Evolutionary conservation across 2,797 vertebrate genomes (phyloP).

Genomic region (Syndactyla subalaris): DNA sequence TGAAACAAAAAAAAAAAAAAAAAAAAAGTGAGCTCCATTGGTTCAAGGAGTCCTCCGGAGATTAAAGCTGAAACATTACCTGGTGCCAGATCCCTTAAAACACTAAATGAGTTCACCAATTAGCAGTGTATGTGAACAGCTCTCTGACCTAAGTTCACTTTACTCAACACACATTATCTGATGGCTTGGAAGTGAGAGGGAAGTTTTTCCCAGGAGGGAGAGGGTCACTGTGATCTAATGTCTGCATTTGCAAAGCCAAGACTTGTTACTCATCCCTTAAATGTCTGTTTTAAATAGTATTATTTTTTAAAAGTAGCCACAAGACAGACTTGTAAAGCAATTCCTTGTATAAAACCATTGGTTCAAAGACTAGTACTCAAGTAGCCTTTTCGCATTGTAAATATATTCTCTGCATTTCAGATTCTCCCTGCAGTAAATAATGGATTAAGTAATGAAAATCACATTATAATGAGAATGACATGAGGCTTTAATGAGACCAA

Average conservation of each 20-base stretch:
- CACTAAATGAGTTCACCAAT: neutral
- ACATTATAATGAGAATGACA: constrained; percentile 19
- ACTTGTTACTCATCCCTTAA: constrained; percentile 35
- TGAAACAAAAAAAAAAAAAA: neutral
- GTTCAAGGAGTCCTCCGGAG: neutral
- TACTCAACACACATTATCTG: constrained; percentile 3
- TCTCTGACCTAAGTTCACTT: constrained; percentile 17
- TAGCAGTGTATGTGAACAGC: neutral
- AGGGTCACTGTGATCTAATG: constrained; percentile 53
- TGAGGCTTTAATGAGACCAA: constrained; percentile 5
- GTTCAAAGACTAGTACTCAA: neutral
- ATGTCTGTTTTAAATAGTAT: neutral
- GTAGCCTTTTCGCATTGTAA: neutral
- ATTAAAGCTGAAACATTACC: neutral
- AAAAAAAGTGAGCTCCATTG: neutral
- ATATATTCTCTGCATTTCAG: neutral
- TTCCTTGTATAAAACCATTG: neutral
- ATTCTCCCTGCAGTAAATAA: constrained; percentile 25
- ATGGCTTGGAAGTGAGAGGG: constrained; percentile 9
- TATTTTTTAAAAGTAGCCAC: constrained; percentile 19
- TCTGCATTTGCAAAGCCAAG: constrained; percentile 42
- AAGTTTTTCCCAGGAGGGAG: neutral
- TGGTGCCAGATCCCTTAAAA: neutral
- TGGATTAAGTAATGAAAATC: constrained; percentile 28
- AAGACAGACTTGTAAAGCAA: neutral